These are phyloP conservation scores for Dermolepida albohirtum DNA, from an alignment of 2,888 invertebrate genomes.

Conservation along the genomic window DNA sequence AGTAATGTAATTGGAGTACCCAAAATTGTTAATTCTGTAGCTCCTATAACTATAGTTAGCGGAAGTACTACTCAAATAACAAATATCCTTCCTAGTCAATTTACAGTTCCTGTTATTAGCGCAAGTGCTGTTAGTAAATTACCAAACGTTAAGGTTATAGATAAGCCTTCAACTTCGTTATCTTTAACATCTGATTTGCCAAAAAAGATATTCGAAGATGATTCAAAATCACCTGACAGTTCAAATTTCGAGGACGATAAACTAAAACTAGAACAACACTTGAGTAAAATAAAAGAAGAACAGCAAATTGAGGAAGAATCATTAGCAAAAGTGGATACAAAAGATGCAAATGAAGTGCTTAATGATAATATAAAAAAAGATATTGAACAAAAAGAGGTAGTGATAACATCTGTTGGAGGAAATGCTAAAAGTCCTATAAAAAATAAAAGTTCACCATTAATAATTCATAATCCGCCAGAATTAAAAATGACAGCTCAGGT, in stretches of 20 bases:
- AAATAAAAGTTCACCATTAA: slow-evolving; percentile 54
- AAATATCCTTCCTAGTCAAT: slow-evolving; percentile 60
- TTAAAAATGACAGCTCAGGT: slow-evolving; percentile 63
- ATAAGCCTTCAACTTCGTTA: slow-evolving; percentile 63
- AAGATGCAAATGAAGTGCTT: slow-evolving; percentile 17
- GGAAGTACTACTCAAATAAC: slow-evolving; percentile 62
- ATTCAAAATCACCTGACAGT: slow-evolving; percentile 72
- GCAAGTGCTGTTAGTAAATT: slow-evolving; percentile 64
- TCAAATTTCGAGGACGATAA: slow-evolving; percentile 64
- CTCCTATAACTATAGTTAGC: slow-evolving; percentile 62
- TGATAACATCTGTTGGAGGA: background rate
- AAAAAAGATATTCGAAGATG: slow-evolving; percentile 77
- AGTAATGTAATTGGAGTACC: slow-evolving; percentile 59
- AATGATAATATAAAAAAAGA: slow-evolving; percentile 25
- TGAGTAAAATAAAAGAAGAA: slow-evolving; percentile 47
- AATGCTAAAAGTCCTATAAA: slow-evolving; percentile 49
- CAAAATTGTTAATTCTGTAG: slow-evolving; percentile 58
- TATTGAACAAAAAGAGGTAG: background rate
- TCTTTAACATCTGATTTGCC: slow-evolving; percentile 72
- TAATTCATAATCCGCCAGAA: slow-evolving; percentile 61
- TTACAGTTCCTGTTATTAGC: slow-evolving; percentile 63
- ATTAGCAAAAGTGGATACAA: slow-evolving; percentile 20
- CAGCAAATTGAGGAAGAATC: slow-evolving; percentile 40
- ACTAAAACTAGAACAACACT: slow-evolving; percentile 53
- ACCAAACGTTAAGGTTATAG: slow-evolving; percentile 64